phyloP scores from a whole-genome alignment of 2,113 vertebrate species.

The Scolopax mira region DNA sequence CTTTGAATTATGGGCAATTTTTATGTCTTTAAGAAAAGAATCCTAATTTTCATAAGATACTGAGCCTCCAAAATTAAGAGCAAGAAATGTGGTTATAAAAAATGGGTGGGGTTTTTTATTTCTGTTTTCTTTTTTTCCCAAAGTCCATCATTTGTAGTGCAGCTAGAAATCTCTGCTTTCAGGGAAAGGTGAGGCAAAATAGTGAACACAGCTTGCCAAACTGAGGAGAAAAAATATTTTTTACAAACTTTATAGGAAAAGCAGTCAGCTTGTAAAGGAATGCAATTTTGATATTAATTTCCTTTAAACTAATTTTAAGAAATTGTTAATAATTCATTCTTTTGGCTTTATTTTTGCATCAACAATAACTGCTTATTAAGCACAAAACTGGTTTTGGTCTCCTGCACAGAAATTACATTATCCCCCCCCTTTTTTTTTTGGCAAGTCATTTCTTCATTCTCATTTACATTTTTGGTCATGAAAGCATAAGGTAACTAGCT shows the following conservation, averaged over 20 bases:
- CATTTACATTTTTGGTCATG: background rate
- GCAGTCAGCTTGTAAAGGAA: background rate
- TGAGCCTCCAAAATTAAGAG: background rate
- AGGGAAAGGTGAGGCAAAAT: background rate
- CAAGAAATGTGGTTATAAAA: background rate
- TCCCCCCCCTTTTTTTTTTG: background rate
- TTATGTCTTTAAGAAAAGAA: background rate
- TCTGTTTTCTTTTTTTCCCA: background rate
- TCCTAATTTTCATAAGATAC: fast-evolving
- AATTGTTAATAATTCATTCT: background rate
- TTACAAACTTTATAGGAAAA: background rate
- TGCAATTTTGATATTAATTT: background rate
- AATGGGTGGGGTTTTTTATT: fast-evolving
- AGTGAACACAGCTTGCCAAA: background rate
- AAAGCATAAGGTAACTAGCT: background rate
- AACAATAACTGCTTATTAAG: background rate
- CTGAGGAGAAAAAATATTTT: background rate
- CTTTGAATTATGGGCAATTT: too few species aligned
- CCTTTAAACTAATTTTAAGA: background rate
- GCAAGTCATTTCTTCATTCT: background rate
- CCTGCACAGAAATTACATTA: background rate
- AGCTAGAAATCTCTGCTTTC: background rate
- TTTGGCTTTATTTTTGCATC: background rate
- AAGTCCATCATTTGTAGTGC: background rate
- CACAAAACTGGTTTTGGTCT: background rate